A percentile compares a stretch with the other conserved stretches of the same genome.
Conservation (phyloP, 2,888 invertebrate species). For the Dioctria linearis region DNA sequence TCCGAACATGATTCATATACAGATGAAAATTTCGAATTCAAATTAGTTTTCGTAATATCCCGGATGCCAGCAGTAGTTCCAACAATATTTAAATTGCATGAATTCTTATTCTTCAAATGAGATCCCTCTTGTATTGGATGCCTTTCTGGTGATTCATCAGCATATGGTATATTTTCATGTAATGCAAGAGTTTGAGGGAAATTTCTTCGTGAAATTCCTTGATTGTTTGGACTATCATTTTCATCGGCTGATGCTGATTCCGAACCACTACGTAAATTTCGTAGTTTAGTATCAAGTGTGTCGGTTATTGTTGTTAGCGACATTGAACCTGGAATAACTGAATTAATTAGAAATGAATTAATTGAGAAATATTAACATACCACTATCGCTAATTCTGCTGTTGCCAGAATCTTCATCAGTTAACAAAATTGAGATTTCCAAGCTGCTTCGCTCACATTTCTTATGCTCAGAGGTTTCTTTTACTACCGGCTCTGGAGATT, state of each 20-base stretch:
- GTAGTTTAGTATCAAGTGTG: conserved; percentile 87
- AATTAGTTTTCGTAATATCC: conserved; percentile 63
- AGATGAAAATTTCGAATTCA: conserved; percentile 63
- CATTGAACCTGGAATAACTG: conserved; percentile 76
- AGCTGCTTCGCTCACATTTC: conserved; percentile 65
- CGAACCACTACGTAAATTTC: conserved; percentile 80
- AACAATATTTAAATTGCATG: conserved; percentile 57
- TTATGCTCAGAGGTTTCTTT: conserved; percentile 60
- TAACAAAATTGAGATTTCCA: conserved; percentile 67
- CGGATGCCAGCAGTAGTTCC: conserved; percentile 51
- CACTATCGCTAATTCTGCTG: conserved; percentile 68
- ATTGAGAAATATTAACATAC: conserved; percentile 60
- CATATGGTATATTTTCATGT: conserved; percentile 79
- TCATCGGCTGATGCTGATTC: conserved; percentile 76
- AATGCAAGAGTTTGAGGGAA: conserved; percentile 69
- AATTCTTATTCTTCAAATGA: conserved; percentile 53
- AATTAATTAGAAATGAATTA: background rate
- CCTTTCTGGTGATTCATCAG: conserved; percentile 77
- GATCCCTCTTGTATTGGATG: conserved; percentile 32
- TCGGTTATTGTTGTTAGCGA: conserved; percentile 87
- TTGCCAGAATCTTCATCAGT: conserved; percentile 69
- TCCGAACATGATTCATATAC: conserved; percentile 66
- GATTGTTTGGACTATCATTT: conserved; percentile 68
- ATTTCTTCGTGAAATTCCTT: conserved; percentile 63
- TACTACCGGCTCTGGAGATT: conserved; percentile 59